Percentiles rank a stretch among this genome's conserved stretches.
Conservation (phyloP, 2,113 vertebrate species). For the Telmatochromis sp. region DNA sequence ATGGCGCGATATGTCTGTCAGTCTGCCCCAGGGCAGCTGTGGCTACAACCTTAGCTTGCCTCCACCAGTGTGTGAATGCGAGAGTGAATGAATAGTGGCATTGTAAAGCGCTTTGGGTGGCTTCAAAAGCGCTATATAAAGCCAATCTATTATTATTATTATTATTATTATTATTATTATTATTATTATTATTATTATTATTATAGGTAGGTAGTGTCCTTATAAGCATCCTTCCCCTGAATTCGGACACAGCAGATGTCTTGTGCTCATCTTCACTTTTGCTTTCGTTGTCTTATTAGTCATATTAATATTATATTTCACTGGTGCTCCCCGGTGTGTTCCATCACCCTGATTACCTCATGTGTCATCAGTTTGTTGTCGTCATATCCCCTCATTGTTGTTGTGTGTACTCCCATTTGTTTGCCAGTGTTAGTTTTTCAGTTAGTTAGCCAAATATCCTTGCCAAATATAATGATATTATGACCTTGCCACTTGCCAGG, state of each 20-base stretch:
- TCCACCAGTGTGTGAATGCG: too few relatives aligned
- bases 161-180: too few relatives aligned
- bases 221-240: neutral
- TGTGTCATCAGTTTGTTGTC: neutral
- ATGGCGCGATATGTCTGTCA: too few relatives aligned
- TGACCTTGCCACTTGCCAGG: neutral
- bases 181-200: too few relatives aligned
- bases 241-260: neutral
- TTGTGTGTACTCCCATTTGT: neutral
- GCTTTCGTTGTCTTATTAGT: neutral
- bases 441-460: neutral
- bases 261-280: neutral
- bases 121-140: fast-evolving
- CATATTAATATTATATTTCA: neutral
- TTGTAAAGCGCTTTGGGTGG: too few relatives aligned
- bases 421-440: neutral
- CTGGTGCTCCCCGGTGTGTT: neutral
- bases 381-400: neutral
- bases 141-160: too few relatives aligned
- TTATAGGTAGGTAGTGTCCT: neutral
- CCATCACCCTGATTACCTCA: neutral
- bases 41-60: too few relatives aligned
- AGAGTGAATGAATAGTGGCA: too few relatives aligned
- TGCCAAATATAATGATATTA: neutral
- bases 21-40: too few relatives aligned